These are phyloP conservation scores for Calypte anna DNA, from an alignment of 2,113 vertebrate species.

Conservation along the genomic window DNA sequence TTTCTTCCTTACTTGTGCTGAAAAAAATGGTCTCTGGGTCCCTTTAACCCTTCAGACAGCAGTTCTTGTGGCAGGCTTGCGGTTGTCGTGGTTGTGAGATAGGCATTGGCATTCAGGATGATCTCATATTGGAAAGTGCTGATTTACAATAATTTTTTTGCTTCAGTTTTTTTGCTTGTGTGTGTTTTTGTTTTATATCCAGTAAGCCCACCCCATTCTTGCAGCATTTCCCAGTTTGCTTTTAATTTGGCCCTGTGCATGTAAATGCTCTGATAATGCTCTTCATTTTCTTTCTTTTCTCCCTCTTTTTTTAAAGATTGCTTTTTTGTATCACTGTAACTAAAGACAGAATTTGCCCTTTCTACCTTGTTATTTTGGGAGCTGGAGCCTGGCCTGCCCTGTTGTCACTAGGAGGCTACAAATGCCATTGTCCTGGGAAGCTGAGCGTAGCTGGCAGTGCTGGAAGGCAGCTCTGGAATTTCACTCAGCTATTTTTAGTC, in stretches of 20 bases:
- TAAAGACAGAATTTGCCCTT: conserved; percentile 55
- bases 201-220: fast-evolving
- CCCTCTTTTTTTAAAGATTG: fast-evolving
- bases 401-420: neutral
- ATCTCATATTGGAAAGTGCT: neutral
- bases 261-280: neutral
- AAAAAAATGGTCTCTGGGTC: neutral
- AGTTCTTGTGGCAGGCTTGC: neutral
- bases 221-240: fast-evolving
- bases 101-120: fast-evolving
- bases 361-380: neutral
- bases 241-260: fast-evolving
- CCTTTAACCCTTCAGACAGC: neutral
- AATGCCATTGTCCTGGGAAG: conserved; percentile 46
- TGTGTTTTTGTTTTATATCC: fast-evolving
- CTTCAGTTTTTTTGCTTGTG: no score
- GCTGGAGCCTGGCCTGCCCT: neutral
- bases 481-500: conserved; percentile 16
- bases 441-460: neutral
- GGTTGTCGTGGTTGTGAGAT: neutral
- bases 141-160: neutral
- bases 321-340: conserved; percentile 27
- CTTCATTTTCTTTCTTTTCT: neutral
- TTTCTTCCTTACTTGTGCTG: neutral
- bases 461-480: conserved; percentile 53